Evolutionary conservation across 2,888 invertebrate genomes (phyloP).

Genomic region (Amiota minor): DNA sequence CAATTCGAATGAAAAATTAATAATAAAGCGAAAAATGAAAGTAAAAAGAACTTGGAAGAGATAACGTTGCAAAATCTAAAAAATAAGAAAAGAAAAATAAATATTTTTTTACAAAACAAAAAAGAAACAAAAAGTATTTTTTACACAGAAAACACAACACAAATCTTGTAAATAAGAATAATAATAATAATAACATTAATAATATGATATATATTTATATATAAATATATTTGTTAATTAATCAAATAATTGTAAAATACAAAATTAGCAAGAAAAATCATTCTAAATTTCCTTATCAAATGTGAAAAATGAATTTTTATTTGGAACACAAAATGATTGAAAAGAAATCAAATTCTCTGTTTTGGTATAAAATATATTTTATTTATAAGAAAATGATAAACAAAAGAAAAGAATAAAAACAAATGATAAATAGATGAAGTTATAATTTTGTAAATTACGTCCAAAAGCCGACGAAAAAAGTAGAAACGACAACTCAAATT

Average conservation of each 20-base stretch:
- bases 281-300: not conserved
- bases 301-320: not conserved
- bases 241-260: not conserved
- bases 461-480: slow-evolving; percentile 56
- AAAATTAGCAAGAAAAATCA: not conserved
- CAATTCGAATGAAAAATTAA: not conserved
- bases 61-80: not conserved
- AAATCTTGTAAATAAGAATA: slow-evolving; percentile 22
- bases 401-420: not conserved
- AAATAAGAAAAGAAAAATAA: not conserved
- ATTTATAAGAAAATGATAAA: slow-evolving; percentile 29
- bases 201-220: not conserved
- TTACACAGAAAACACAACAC: slow-evolving; percentile 30
- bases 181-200: slow-evolving; percentile 31
- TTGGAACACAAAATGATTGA: slow-evolving; percentile 25
- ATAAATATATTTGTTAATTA: not conserved
- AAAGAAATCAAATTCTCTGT: slow-evolving; percentile 30
- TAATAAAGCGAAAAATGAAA: too few species aligned
- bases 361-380: slow-evolving; percentile 30
- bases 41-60: too few species aligned
- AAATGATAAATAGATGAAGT: not conserved
- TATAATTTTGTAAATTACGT: slow-evolving; percentile 60
- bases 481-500: slow-evolving; percentile 70
- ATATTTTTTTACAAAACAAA: slow-evolving; percentile 14
- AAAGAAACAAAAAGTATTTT: slow-evolving; percentile 35